Base-by-base conservation (phyloP, 2,888 invertebrate species). In the Zygogramma bicolorata region DNA sequence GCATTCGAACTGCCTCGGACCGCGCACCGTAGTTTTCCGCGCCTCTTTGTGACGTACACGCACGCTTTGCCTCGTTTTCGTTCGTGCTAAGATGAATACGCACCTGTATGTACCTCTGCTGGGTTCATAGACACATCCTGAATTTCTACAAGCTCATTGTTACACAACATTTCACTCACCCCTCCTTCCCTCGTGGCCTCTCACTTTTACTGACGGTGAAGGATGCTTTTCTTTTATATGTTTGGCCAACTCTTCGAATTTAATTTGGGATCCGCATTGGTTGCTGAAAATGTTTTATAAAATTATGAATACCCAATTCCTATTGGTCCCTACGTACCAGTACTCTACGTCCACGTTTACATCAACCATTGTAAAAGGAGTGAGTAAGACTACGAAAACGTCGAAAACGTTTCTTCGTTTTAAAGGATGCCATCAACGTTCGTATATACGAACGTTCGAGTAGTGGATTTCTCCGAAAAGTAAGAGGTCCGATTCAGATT, bases 261-360 rank as follows among this genome's bases (percentile, higher is more conserved):
- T 76, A 15, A 77, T 59, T 20, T 75, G 74, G 71, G 80, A 82
- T 10, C 81, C 82, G 75, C 82, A 82, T 76, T 80, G 81, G 34
- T 79, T 80, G 70, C 82, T 82, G 58, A 68, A 78, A 80, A 42
- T 34, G 1, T 6, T 13, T 34, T 34, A 0, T 10, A 5, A 46
- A 18, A 46, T 20, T 8, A 46, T 46, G 8, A 46, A 18, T 20
- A 18, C 22, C 20, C 10, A 46, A n/a, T n/a, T n/a, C n/a, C n/a
- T n/a, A n/a, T n/a, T n/a, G n/a, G n/a, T n/a, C n/a, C n/a, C n/a
- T n/a, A 4, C 38, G 3, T 38, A 46, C 46, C 46, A 46, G 20
- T 46, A 46, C 20, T 46, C 46, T 2, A 46, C 20, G 6, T 46
- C 18, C 46, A 46, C 46, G 20, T 46, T 18, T 18, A 46, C 46